Evolutionary conservation across 2,113 vertebrate genomes (phyloP).

Genomic region (Thamnophis sirtalis): DNA sequence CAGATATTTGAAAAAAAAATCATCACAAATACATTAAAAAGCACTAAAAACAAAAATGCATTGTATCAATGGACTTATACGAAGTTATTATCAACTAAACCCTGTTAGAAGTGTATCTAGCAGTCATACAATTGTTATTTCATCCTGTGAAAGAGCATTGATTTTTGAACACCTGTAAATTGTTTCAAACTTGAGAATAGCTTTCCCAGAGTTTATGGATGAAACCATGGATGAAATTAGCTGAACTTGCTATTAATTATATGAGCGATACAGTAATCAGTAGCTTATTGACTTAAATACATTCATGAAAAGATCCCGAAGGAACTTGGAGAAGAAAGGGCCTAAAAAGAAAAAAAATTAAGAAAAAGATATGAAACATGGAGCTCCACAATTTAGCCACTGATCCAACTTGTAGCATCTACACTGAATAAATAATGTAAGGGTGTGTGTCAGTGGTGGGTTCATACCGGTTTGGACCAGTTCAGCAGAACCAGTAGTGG

Average conservation of each 20-base stretch:
- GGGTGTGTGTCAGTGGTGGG: neutral
- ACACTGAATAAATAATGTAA: neutral
- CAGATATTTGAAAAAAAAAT: constrained; percentile 24
- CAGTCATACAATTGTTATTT: neutral
- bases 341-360: neutral
- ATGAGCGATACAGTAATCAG: neutral
- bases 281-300: neutral
- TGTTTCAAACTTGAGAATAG: neutral
- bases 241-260: neutral
- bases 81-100: neutral
- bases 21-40: constrained; percentile 37
- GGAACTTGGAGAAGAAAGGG: neutral
- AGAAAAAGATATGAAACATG: neutral
- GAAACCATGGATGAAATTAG: neutral
- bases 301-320: neutral
- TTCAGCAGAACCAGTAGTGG: too few relatives aligned
- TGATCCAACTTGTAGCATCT: neutral
- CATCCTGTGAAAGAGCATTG: neutral
- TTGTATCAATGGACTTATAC: neutral
- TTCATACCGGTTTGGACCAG: too few relatives aligned
- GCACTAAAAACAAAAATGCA: neutral
- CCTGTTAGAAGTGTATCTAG: neutral
- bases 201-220: neutral
- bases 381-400: neutral
- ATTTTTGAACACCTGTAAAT: neutral